A percentile compares a stretch with the other conserved stretches of the same genome.
phyloP scores from a whole-genome alignment of 2,888 invertebrate genomes.

The Andrena bucephala region DNA sequence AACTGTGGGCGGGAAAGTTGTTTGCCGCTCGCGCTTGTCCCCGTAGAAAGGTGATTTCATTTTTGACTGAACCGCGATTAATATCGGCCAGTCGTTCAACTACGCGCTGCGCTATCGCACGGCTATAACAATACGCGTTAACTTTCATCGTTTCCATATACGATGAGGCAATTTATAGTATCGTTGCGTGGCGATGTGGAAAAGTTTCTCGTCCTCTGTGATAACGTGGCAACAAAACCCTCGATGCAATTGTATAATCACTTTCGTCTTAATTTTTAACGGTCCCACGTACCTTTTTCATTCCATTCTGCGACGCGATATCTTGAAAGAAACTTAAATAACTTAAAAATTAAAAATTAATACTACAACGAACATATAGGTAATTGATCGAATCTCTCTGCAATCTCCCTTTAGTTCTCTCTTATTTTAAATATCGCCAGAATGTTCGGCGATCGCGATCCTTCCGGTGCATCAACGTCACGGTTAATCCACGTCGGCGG shows the following conservation, averaged over 20 bases:
- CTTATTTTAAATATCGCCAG: background rate
- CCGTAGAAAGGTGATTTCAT: conserved; percentile 74
- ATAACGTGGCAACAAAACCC: background rate
- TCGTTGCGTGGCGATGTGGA: background rate
- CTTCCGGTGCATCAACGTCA: background rate
- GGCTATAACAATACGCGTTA: conserved; percentile 21
- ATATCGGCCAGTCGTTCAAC: conserved; percentile 26
- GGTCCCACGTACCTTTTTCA: no score
- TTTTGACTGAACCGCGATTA: conserved; percentile 63
- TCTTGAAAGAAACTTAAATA: no score
- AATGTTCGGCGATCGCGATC: background rate
- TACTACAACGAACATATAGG: no score
- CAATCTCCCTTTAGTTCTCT: background rate
- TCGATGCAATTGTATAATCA: background rate
- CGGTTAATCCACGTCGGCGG: background rate
- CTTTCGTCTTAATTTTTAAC: background rate
- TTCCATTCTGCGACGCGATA: no score
- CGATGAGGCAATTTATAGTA: background rate
- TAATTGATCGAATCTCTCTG: background rate
- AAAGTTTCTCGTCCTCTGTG: background rate
- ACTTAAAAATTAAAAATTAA: no score
- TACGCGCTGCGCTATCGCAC: background rate
- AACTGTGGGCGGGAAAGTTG: conserved; percentile 80
- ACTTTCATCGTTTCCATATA: conserved; percentile 17
- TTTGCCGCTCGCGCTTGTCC: conserved; percentile 71